phyloP scores from a whole-genome alignment of 2,113 vertebrate genomes.

The Romanogobio albipinnatus region DNA sequence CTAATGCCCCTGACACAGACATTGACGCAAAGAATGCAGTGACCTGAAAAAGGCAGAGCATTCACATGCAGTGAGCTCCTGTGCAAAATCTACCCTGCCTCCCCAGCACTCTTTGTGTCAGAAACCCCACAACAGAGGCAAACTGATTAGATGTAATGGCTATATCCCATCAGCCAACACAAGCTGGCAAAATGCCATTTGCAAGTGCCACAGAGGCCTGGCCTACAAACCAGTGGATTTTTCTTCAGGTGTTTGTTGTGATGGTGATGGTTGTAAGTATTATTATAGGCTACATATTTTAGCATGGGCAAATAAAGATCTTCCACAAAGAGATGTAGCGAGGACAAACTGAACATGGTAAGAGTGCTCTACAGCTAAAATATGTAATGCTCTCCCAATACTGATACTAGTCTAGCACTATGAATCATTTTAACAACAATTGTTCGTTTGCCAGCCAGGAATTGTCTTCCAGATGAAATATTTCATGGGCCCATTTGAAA shows the following conservation, averaged over 20 bases:
- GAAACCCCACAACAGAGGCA: slow-evolving; percentile 21
- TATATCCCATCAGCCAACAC: slow-evolving; percentile 37
- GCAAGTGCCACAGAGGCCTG: neutral
- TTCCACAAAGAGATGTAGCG: neutral
- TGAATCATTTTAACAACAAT: slow-evolving; percentile 52
- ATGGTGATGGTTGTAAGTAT: slow-evolving; percentile 12
- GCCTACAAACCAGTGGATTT: slow-evolving; percentile 37
- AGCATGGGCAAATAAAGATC: slow-evolving; percentile 36
- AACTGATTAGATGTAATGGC: slow-evolving; percentile 47
- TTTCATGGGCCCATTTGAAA: slow-evolving; percentile 57
- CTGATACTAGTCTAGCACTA: slow-evolving; percentile 20
- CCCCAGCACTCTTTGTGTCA: slow-evolving; percentile 40
- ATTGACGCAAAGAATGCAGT: slow-evolving; percentile 56
- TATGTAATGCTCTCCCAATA: neutral
- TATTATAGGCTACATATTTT: slow-evolving; percentile 35
- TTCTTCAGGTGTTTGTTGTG: slow-evolving; percentile 16
- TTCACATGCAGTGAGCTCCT: slow-evolving; percentile 5
- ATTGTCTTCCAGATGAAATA: slow-evolving; percentile 53
- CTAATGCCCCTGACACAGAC: slow-evolving; percentile 51
- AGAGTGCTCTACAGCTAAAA: neutral
- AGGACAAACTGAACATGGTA: neutral
- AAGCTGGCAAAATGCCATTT: slow-evolving; percentile 16
- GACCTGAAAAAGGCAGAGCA: slow-evolving; percentile 66
- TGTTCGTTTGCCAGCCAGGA: slow-evolving; percentile 41
- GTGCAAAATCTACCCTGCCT: slow-evolving; percentile 43